These are phyloP conservation scores for Cyclophora albipunctata DNA, from an alignment of 2,888 invertebrate genomes.

Conservation along the genomic window DNA sequence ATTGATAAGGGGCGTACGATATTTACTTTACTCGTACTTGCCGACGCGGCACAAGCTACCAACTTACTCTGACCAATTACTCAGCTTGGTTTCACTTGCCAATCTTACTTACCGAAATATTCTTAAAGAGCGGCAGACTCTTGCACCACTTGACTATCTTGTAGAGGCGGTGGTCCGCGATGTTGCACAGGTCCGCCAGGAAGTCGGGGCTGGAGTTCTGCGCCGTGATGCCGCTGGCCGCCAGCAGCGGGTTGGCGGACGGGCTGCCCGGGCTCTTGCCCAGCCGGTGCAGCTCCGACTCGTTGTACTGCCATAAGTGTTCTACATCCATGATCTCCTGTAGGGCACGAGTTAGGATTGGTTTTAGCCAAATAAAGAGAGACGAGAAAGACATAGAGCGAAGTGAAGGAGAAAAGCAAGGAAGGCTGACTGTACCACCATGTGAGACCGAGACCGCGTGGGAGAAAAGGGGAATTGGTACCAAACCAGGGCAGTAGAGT, in stretches of 20 bases:
- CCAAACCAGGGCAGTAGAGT: too few relatives aligned
- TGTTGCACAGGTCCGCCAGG: constrained; percentile 92
- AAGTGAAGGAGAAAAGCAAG: too few relatives aligned
- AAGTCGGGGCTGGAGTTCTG: constrained; percentile 87
- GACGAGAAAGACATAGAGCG: too few relatives aligned
- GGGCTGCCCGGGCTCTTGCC: constrained; percentile 63
- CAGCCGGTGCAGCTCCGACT: constrained; percentile 82
- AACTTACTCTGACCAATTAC: too few relatives aligned
- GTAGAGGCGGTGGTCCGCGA: constrained; percentile 95
- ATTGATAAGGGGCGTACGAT: too few relatives aligned
- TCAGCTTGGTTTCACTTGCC: too few relatives aligned
- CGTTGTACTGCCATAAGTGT: constrained; percentile 95
- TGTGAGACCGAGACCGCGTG: too few relatives aligned
- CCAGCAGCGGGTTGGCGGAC: constrained; percentile 61
- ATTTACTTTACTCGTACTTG: too few relatives aligned
- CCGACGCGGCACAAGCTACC: too few relatives aligned
- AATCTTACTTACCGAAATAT: constrained; percentile 85
- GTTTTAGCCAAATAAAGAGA: too few relatives aligned
- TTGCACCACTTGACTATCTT: constrained; percentile 99
- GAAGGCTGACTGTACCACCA: too few relatives aligned
- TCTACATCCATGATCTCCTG: constrained; percentile 98
- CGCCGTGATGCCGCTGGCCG: constrained; percentile 66
- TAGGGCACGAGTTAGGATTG: neutral
- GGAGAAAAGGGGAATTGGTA: too few relatives aligned
- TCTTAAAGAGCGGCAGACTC: constrained; percentile 95